Percentiles rank a stretch among this genome's conserved stretches.
Conservation (phyloP, 2,888 invertebrate species). For the Congeria kusceri region DNA sequence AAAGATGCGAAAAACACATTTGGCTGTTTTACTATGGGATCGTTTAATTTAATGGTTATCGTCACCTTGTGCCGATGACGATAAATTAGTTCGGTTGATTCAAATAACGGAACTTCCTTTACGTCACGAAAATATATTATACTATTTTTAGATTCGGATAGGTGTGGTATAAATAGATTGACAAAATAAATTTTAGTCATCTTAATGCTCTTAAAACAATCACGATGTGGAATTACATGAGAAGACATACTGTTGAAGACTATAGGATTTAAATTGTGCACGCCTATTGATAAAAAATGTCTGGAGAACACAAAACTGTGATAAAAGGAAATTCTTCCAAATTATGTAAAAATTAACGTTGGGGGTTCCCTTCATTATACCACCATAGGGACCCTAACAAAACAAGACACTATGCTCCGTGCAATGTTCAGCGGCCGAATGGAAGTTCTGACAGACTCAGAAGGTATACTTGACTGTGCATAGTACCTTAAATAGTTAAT, state of each 20-base stretch:
- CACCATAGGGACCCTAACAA: constrained; percentile 98
- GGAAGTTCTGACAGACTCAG: constrained; percentile 98
- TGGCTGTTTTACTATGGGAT: no score
- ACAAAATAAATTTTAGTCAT: constrained; percentile 29
- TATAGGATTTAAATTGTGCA: constrained; percentile 30
- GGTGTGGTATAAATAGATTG: constrained; percentile 65
- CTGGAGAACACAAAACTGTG: constrained; percentile 90
- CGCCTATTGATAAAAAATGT: constrained; percentile 86
- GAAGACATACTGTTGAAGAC: constrained; percentile 53
- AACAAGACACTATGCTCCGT: constrained; percentile 98
- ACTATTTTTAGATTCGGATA: constrained; percentile 54
- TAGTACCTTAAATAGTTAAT: no score
- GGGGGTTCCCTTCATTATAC: constrained; percentile 98
- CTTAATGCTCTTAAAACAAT: constrained; percentile 10
- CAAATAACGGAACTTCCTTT: background rate
- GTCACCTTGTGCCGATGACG: no score
- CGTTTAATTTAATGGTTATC: no score
- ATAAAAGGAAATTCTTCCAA: constrained; percentile 90
- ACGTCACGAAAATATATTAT: constrained; percentile 33
- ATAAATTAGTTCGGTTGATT: no score
- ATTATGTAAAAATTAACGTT: constrained; percentile 98
- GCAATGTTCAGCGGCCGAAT: constrained; percentile 99
- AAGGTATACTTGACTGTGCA: constrained; percentile 93
- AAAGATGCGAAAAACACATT: no score
- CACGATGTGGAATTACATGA: constrained; percentile 51